These are phyloP conservation scores for Arizona elegans DNA, from an alignment of 2,113 vertebrate species.

Conservation along the genomic window DNA sequence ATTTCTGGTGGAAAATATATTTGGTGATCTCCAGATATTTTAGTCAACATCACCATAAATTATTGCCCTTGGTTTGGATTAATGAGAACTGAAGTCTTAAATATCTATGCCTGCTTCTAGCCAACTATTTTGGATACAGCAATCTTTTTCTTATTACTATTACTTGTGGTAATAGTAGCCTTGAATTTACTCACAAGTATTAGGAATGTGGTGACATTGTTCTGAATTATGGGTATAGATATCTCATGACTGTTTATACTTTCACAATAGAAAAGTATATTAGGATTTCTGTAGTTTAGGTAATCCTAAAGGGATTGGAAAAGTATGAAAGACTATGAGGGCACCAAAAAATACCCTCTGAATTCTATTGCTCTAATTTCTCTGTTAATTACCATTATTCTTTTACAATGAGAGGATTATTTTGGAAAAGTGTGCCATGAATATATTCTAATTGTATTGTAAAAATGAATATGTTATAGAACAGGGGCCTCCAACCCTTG, in stretches of 20 bases:
- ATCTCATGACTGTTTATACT: neutral
- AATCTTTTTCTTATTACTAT: neutral
- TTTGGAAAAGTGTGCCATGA: neutral
- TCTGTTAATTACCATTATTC: neutral
- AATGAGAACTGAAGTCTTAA: neutral
- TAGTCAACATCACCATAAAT: neutral
- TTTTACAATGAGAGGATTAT: neutral
- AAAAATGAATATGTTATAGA: neutral
- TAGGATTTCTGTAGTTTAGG: neutral
- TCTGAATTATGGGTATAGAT: neutral
- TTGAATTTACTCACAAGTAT: neutral
- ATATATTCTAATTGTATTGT: neutral
- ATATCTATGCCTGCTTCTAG: neutral
- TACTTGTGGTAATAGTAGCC: neutral
- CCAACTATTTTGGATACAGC: neutral
- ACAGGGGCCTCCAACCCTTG: neutral
- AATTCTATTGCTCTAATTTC: neutral
- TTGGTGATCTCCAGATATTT: neutral
- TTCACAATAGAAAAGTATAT: neutral
- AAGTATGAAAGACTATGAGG: neutral
- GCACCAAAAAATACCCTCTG: neutral
- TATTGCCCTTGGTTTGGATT: neutral
- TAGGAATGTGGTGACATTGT: neutral
- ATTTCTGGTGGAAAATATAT: neutral
- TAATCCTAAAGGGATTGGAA: neutral